Base-by-base conservation (phyloP, 2,113 vertebrate species). In the Martes martes region DNA sequence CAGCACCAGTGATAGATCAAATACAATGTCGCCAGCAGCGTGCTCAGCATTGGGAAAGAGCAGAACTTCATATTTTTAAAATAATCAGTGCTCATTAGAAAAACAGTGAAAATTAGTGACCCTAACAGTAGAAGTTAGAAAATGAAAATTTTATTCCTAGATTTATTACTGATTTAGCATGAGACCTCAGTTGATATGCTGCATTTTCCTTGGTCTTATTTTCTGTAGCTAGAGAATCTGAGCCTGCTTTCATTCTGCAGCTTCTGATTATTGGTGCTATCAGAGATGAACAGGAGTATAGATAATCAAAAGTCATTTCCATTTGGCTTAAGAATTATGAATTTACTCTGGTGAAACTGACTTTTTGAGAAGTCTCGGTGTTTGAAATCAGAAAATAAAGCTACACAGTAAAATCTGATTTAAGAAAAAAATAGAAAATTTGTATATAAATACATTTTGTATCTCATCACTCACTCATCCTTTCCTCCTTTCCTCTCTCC, bases 321-420 rank as follows among this genome's bases (percentile, higher is more conserved):
- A 83, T 67, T 88, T 42, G 59, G 59, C 15, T 94, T 86, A 28
- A 90, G 47, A 82, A 84, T 83, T 76, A 82, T 16, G 82, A 57
- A 82, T 89, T 83, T 90, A 83, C 50, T 78, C 83, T 74, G 96
- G 13, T 24, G 13, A 93, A 96, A 89, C 78, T 78, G 61, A 74
- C 59, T 94, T 91, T 45, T 47, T 14, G 67, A 39, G 3, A 83
- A 90, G 36, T 63, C 33, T 63, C 57, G 93, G 36, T 80, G 21
- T 79, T 90, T 90, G 21, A 91, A 90, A 86, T 73, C 39, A 80
- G 33, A 92, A 89, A 89, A 96, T 28, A 59, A 87, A 96, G 59
- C 33, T 59, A 89, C 24, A n/a, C 1, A 69, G 16, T 73, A 67
- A 92, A 92, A 90, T 50, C 19, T n/a, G 14, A 79, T 21, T 57